Conservation (phyloP, 2,113 vertebrate genomes). For the Collichthys lucidus region DNA sequence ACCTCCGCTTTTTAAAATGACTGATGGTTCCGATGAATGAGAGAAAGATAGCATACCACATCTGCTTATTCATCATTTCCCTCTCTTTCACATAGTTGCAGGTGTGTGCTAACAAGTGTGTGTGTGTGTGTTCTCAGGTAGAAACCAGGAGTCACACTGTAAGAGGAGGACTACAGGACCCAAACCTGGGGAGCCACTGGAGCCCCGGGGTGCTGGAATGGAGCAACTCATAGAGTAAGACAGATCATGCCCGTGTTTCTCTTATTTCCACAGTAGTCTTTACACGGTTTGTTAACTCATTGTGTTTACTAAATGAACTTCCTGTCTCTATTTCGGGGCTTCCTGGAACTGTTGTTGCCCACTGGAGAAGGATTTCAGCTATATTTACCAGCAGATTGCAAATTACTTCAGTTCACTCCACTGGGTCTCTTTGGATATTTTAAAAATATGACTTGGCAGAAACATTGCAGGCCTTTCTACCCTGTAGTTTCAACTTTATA, state of each 20-base stretch:
- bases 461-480: not conserved
- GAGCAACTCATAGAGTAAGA: conserved; percentile 81
- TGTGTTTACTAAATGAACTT: conserved; percentile 69
- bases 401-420: conserved; percentile 14
- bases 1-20: conserved; percentile 1
- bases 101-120: not conserved
- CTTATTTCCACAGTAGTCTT: conserved; percentile 13
- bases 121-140: conserved; percentile 52
- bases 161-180: conserved; percentile 33
- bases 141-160: conserved; percentile 17
- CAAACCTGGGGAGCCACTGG: conserved; percentile 51
- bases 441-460: conserved; percentile 12
- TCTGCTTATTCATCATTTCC: conserved; percentile 10
- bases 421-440: not conserved
- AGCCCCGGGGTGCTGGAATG: conserved; percentile 75
- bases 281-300: conserved; percentile 50
- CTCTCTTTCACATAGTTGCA: conserved; percentile 16
- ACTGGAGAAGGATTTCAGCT: conserved; percentile 15
- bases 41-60: not conserved
- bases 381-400: conserved; percentile 1
- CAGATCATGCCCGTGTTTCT: conserved; percentile 26
- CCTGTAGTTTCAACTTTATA: not conserved
- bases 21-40: conserved; percentile 28
- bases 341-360: conserved; percentile 76
- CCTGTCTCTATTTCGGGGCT: conserved; percentile 74